These are phyloP conservation scores for Hemicentrotus pulcherrimus DNA, from an alignment of 35 echinoderm and acorn worm species.

Conservation along the genomic window DNA sequence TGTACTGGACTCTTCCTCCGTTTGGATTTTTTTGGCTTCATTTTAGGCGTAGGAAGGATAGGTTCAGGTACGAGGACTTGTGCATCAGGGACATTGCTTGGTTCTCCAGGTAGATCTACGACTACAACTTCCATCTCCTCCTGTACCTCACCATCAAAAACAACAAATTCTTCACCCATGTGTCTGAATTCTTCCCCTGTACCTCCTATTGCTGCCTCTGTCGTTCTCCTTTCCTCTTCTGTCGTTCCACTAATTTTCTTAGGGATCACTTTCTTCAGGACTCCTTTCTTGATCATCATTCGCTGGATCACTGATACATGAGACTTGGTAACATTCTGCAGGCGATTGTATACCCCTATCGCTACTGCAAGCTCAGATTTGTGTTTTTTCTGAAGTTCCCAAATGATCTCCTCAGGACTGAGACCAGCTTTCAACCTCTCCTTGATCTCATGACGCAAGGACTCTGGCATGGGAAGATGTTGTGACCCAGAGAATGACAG, in stretches of 20 bases:
- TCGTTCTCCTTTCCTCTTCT: not conserved
- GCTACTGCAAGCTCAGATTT: conserved; percentile 7
- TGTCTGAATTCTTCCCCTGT: not conserved
- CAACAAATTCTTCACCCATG: not conserved
- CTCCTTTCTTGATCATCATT: not conserved
- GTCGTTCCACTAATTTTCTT: not conserved
- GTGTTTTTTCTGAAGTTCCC: not conserved
- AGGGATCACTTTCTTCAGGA: not conserved
- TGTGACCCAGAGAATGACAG: not conserved
- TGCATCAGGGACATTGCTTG: not conserved
- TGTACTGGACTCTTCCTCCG: not conserved
- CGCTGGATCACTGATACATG: not conserved
- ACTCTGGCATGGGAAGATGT: conserved; percentile 39
- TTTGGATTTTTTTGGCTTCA: not conserved
- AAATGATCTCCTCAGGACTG: not conserved
- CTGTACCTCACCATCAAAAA: not conserved
- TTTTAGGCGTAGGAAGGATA: not conserved
- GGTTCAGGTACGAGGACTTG: not conserved
- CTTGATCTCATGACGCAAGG: conserved; percentile 19
- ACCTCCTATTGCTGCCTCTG: not conserved
- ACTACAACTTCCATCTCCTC: not conserved
- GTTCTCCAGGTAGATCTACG: not conserved
- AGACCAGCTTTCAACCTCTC: conserved; percentile 13
- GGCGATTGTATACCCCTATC: not conserved
- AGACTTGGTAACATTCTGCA: not conserved